Conservation (phyloP, 2,113 vertebrate species). For the Scatophagus argus region DNA sequence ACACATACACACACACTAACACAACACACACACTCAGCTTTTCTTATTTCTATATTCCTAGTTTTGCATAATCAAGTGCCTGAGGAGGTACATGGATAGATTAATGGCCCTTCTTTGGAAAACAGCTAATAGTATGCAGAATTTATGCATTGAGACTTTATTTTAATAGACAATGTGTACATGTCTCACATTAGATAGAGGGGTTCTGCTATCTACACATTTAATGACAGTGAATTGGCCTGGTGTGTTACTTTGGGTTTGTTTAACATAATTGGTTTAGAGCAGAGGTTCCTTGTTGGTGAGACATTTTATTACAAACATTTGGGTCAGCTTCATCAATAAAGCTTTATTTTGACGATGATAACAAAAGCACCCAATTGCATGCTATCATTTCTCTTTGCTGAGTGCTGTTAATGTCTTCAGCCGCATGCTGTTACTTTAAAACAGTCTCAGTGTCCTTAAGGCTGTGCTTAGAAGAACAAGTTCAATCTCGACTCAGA, state of each 20-base stretch:
- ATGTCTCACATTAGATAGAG: conserved; percentile 12
- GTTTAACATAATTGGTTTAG: conserved; percentile 2
- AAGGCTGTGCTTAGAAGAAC: neutral
- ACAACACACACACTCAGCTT: conserved; percentile 25
- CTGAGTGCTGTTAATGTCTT: neutral
- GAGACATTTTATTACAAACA: neutral
- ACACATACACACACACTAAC: conserved; percentile 13
- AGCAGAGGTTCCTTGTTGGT: neutral
- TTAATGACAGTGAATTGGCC: conserved; percentile 12
- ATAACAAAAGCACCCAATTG: neutral
- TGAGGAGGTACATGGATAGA: conserved; percentile 61
- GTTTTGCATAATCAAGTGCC: conserved; percentile 64
- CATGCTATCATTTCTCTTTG: conserved; percentile 1
- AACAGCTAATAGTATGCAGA: conserved; percentile 55
- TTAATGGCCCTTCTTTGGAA: conserved; percentile 54
- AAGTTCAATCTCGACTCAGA: neutral
- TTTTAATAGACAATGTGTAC: conserved; percentile 44
- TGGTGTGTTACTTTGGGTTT: neutral
- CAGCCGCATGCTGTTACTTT: neutral
- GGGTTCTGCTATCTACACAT: neutral
- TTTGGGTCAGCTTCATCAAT: neutral
- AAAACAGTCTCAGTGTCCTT: neutral
- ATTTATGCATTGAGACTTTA: conserved; percentile 41
- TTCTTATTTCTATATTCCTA: conserved; percentile 30
- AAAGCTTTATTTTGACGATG: neutral